Conservation (phyloP, 2,113 vertebrate genomes). For the Crocuta crocuta region DNA sequence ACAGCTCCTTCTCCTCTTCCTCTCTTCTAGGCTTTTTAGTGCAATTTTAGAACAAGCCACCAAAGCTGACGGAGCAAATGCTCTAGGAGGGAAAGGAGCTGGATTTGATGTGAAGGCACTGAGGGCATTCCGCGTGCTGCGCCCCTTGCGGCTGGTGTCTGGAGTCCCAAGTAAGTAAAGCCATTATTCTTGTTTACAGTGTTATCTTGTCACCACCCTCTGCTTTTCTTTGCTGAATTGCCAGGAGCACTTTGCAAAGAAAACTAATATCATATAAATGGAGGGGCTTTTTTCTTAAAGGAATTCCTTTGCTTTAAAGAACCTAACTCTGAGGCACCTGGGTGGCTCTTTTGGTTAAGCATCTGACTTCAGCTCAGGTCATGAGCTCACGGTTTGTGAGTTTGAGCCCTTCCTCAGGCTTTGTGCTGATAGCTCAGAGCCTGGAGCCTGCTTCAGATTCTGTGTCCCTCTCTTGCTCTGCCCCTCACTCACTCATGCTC, state of each 20-base stretch:
- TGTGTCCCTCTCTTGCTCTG: too few species aligned
- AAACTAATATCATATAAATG: background rate
- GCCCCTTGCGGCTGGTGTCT: slow-evolving; percentile 96
- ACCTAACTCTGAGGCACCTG: background rate
- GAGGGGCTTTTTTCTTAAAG: background rate
- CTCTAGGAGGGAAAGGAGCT: slow-evolving; percentile 97
- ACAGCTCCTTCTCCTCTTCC: slow-evolving; percentile 76
- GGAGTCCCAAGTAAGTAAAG: slow-evolving; percentile 97
- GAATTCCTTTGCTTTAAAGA: slow-evolving; percentile 24
- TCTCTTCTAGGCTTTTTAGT: slow-evolving; percentile 95
- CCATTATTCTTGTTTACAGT: background rate
- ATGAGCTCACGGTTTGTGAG: too few species aligned
- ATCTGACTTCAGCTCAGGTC: too few species aligned
- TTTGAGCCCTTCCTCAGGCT: too few species aligned
- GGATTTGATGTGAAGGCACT: slow-evolving; percentile 99
- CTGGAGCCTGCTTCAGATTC: too few species aligned
- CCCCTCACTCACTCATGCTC: too few species aligned
- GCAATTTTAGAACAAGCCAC: slow-evolving; percentile 99
- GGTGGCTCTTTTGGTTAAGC: too few species aligned
- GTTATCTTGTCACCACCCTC: background rate
- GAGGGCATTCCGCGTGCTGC: slow-evolving; percentile 96
- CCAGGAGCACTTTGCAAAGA: background rate
- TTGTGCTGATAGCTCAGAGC: too few species aligned
- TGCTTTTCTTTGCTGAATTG: background rate
- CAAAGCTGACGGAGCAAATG: slow-evolving; percentile 95